Base-by-base conservation (phyloP, 2,797 vertebrate species). In the Phataginus tetradactyla region DNA sequence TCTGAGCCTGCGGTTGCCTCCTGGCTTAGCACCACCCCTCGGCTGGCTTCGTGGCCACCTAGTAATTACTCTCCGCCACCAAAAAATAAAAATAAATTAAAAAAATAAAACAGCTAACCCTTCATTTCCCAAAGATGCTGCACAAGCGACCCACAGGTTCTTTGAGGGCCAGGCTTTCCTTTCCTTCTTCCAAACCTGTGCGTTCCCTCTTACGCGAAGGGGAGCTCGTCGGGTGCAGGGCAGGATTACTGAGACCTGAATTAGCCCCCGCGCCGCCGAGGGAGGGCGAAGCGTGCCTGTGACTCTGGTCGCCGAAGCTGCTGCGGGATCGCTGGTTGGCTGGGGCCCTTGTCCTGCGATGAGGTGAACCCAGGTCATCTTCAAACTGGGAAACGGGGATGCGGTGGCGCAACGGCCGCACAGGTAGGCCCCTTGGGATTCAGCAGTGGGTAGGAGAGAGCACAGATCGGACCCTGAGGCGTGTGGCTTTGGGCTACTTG, bases 1-100 rank as follows among this genome's bases (percentile, higher is more conserved):
- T 91, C 74, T 86, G 66, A 5, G 25, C 85, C 71, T 64, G 95
- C 51, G 66, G 95, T 88, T 2, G 59, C 69, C 3, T 39, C 95
- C 29, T 2, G 90, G 32, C 74, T 83, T 94, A 91, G 95, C 86
- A 81, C 84, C 94, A 9, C 94, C 88, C 25, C 93, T 37, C 5
- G 57, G 91, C 91, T 69, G 86, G 74, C 88, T 77, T 57, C 4
- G 25, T 15, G 75, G 75, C 79, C 93, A 78, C 92, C 87, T 64
- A 75, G 90, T 93, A 74, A 96, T 97, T 95, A 93, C 23, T 75
- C 39, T 7, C 2, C 15, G 21, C 42, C 34, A n/a, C 29, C 1
- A 1, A 23, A 49, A 81, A 20, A 27, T 10, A 29, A n/a, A 63
- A 39, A 59, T 68, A 61, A 51, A 25, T 45, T 45, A 45, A 45